These are phyloP conservation scores for Drosophila birchii DNA, from an alignment of 2,888 invertebrate species.

Conservation along the genomic window DNA sequence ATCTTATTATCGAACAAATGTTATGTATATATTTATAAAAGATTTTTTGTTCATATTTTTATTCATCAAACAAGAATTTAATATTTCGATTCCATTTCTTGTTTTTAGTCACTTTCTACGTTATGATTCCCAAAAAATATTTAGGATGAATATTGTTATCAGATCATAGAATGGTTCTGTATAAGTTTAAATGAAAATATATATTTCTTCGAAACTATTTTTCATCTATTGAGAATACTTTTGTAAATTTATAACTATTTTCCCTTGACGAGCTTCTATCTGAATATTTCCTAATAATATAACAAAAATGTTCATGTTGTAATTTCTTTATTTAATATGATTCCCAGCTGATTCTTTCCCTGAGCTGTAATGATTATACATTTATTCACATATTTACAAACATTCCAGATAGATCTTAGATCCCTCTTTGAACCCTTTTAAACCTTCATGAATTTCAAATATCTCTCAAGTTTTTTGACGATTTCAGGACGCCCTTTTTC, in stretches of 20 bases:
- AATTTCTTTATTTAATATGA: not conserved
- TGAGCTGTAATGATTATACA: not conserved
- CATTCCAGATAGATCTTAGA: not conserved
- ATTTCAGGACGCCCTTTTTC: constrained; percentile 21
- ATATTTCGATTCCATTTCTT: not conserved
- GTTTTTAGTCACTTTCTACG: not conserved
- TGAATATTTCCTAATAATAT: not conserved
- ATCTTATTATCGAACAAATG: not conserved
- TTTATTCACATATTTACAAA: not conserved
- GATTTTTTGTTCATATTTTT: not conserved
- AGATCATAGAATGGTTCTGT: too few relatives aligned
- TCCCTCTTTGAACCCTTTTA: not conserved
- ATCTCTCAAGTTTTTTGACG: not conserved
- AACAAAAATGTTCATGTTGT: too few relatives aligned
- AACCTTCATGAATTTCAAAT: not conserved
- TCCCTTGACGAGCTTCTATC: not conserved
- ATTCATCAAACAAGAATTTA: not conserved
- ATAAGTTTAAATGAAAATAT: not conserved
- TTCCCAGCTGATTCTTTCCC: not conserved
- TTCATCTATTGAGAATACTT: not conserved
- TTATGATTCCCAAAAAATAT: too few relatives aligned
- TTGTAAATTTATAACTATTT: too few relatives aligned
- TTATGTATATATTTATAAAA: not conserved
- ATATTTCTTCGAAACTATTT: too few relatives aligned
- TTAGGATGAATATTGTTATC: too few relatives aligned